Base-by-base conservation (phyloP, 2,888 invertebrate genomes). In the Rotaria macrura region DNA sequence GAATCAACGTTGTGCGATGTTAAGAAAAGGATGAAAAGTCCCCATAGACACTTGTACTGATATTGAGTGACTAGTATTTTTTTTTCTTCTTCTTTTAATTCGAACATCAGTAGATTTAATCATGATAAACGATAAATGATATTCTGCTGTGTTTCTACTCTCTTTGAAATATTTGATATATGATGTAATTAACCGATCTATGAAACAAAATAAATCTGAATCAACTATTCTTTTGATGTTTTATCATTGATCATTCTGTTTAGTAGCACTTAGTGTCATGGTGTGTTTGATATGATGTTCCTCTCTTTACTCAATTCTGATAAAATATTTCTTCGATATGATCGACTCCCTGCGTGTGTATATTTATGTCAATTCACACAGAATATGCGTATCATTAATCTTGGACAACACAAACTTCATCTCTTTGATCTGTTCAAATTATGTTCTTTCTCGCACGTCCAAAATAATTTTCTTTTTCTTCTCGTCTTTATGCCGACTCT, bases 351-450 rank as follows among this genome's bases (percentile, higher is more conserved):
- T 65, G 38, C 65, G 65, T 65, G 65, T 34, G 29, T 65, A 65
- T 65, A 65, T 65, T 65, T 65, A 65, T 65, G 65, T 65, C 65
- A 65, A 65, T 65, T 65, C 65, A 65, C 65, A 65, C 65, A 65
- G 34, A 65, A 34, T 65, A 34, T 34, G 65, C 29, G 65, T 65
- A 65, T 65, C 65, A 65, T 65, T 65, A 65, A 65, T 65, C 65
- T 65, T 65, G 65, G 65, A 65, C 65, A 65, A 25, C 17, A 34
- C 65, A 65, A 65, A 65, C 65, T 65, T 65, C 65, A 65, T 65
- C 6, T 65, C 65, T 65, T 65, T 65, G 65, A 65, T 65, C 34
- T 65, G 65, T 65, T 65, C 65, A 65, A 65, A 65, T 65, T 65
- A 65, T 65, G 34, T 65, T 65, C 65, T 65, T 65, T 65, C 65